Percentiles rank a stretch among this genome's conserved stretches.
These are phyloP conservation scores for Venusia cambrica DNA, from an alignment of 2,888 invertebrate species.

Conservation along the genomic window DNA sequence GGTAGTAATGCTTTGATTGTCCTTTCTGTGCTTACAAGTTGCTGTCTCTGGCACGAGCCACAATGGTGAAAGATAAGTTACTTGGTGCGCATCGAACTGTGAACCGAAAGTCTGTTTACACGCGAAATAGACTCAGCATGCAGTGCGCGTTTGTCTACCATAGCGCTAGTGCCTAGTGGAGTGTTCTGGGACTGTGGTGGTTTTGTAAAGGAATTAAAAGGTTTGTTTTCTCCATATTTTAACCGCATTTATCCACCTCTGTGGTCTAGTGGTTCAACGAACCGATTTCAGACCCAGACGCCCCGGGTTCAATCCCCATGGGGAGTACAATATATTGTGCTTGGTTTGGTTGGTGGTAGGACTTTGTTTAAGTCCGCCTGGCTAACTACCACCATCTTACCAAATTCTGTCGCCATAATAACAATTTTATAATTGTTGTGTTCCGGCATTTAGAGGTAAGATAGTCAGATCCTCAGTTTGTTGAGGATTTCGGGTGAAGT, in stretches of 20 bases:
- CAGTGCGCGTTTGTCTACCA: slow-evolving; percentile 68
- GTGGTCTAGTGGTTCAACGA: too few relatives aligned
- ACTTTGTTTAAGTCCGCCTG: too few relatives aligned
- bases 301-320: too few relatives aligned
- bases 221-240: slow-evolving; percentile 7
- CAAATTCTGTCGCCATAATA: too few relatives aligned
- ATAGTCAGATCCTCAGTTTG: too few relatives aligned
- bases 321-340: too few relatives aligned
- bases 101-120: slow-evolving; percentile 80
- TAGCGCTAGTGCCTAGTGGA: slow-evolving; percentile 50
- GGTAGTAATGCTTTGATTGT: slow-evolving; percentile 31
- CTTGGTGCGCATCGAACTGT: slow-evolving; percentile 79
- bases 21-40: slow-evolving; percentile 41
- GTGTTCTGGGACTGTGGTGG: slow-evolving; percentile 7
- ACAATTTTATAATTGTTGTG: too few relatives aligned
- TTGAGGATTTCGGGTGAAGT: too few relatives aligned
- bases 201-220: slow-evolving; percentile 7
- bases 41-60: slow-evolving; percentile 59
- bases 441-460: too few relatives aligned
- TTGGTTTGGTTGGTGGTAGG: too few relatives aligned
- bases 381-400: too few relatives aligned
- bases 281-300: too few relatives aligned
- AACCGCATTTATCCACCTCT: not conserved
- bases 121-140: slow-evolving; percentile 68
- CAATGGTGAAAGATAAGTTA: slow-evolving; percentile 81